Base-by-base conservation (phyloP, 2,797 vertebrate genomes). In the Scarus forsteni region DNA sequence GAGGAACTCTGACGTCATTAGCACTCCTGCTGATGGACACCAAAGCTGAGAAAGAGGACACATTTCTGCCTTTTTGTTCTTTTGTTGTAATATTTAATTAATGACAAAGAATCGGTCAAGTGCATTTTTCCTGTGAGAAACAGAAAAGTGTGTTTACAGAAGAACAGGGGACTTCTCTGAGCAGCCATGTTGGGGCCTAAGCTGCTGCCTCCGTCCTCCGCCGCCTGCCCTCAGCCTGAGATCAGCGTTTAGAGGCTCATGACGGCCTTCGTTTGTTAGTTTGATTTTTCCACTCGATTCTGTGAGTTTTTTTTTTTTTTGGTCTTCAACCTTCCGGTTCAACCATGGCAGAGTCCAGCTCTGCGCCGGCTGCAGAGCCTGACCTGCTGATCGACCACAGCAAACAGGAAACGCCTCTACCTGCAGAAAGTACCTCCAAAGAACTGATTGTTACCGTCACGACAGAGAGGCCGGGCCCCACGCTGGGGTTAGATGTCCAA, bases 331-430 rank as follows among this genome's bases (percentile, higher is more conserved):
- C 9, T n/a, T 44, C 16, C 27, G 27, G 4, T 6, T 36, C 52
- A 34, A 66, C 60, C 72, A 94, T 94, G 93, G 87, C 90, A 3
- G 89, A 87, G 57, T 81, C 79, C 18, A 59, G 75, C 68, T 42
- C 79, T 0, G 82, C 81, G 49, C 39, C 58, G 0, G n/a, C 59
- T 0, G 62, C 72, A 15, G 68, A 68, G 6, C 44, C 69, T 39
- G 70, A 76, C 4, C 35, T 51, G 49, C 56, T 54, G 61, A 69
- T 71, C 1, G 44, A 71, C 16, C 38, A 0, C 34, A 44, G 19
- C 44, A 62, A 58, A 27, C 68, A 79, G 3, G 77, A 73, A 5
- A 14, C 52, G 3, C 1, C 60, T 14, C 14, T 51, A 10, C 59
- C 18, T 3, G 34, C 44, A 9, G 75, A 74, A 10, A 66, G 34